These are phyloP conservation scores for Noctua janthe DNA, from an alignment of 2,888 invertebrate genomes.

Conservation along the genomic window DNA sequence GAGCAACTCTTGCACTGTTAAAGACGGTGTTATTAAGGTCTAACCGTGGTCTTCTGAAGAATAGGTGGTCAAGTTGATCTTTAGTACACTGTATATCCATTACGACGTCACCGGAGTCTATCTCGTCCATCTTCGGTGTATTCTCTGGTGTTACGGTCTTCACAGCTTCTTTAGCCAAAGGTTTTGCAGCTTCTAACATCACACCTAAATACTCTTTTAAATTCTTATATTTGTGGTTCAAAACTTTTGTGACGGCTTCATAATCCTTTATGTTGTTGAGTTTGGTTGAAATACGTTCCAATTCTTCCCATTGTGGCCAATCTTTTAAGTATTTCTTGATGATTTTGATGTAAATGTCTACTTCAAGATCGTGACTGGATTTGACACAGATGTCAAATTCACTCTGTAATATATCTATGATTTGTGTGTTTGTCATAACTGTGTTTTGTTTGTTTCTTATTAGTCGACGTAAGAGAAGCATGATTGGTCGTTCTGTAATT, in stretches of 20 bases:
- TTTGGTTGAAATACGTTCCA: slow-evolving; percentile 71
- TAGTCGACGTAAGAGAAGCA: slow-evolving; percentile 77
- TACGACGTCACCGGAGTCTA: slow-evolving; percentile 63
- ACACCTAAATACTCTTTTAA: slow-evolving; percentile 76
- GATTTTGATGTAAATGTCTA: slow-evolving; percentile 81
- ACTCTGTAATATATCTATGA: slow-evolving; percentile 77
- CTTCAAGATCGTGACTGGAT: slow-evolving; percentile 75
- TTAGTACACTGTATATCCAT: slow-evolving; percentile 76
- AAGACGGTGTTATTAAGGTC: slow-evolving; percentile 73
- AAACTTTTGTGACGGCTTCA: slow-evolving; percentile 67
- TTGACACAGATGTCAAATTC: slow-evolving; percentile 77
- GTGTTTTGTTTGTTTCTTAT: slow-evolving; percentile 80
- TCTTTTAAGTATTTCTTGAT: slow-evolving; percentile 83
- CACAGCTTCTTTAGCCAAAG: slow-evolving; percentile 67
- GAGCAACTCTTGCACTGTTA: slow-evolving; percentile 65
- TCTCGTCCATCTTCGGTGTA: slow-evolving; percentile 36
- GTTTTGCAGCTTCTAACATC: slow-evolving; percentile 72
- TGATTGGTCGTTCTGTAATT: slow-evolving; percentile 81
- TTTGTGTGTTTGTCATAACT: slow-evolving; percentile 80
- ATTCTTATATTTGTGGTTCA: slow-evolving; percentile 75
- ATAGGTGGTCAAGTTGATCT: slow-evolving; percentile 73
- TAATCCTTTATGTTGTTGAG: slow-evolving; percentile 71
- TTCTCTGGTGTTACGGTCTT: slow-evolving; percentile 46
- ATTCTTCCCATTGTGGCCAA: slow-evolving; percentile 85
- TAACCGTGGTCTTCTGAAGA: slow-evolving; percentile 72